Evolutionary conservation across 2,113 vertebrate genomes (phyloP).

Genomic region (Nothocercus nigrocapillus): DNA sequence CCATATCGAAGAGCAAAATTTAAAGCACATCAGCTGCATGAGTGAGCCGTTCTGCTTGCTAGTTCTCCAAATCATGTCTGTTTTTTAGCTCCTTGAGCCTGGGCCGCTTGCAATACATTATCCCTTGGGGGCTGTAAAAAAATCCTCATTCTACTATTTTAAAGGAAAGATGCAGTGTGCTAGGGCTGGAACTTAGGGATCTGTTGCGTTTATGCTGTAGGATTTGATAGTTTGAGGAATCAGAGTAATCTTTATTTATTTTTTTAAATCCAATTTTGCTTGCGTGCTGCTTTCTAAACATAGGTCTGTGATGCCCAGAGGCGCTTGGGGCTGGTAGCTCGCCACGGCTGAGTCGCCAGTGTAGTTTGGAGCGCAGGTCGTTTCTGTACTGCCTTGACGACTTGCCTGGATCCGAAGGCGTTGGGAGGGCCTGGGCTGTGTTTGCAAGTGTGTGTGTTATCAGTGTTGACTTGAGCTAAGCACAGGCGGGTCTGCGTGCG

Average conservation of each 20-base stretch:
- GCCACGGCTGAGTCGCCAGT: accelerated
- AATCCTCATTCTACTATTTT: too few species aligned
- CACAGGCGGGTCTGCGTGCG: background rate
- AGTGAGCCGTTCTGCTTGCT: background rate
- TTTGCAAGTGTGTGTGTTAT: background rate
- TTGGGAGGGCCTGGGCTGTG: background rate
- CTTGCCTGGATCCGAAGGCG: background rate
- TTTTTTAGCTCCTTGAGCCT: too few species aligned
- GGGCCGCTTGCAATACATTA: background rate
- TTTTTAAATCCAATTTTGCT: background rate
- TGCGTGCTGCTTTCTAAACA: background rate
- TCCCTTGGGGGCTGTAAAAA: too few species aligned
- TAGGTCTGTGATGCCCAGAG: accelerated
- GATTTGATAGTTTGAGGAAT: background rate
- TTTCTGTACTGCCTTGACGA: accelerated
- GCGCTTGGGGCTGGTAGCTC: background rate
- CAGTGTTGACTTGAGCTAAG: background rate
- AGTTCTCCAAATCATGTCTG: too few species aligned
- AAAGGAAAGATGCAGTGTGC: too few species aligned
- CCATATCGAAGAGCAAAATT: background rate
- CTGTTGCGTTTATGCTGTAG: background rate
- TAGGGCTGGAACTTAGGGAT: background rate
- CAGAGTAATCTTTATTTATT: background rate
- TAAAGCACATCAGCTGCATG: background rate
- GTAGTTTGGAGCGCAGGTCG: background rate